A percentile compares a stretch with the other conserved stretches of the same genome.
phyloP scores from a whole-genome alignment of 2,113 vertebrate species.

The Vulpes lagopus region DNA sequence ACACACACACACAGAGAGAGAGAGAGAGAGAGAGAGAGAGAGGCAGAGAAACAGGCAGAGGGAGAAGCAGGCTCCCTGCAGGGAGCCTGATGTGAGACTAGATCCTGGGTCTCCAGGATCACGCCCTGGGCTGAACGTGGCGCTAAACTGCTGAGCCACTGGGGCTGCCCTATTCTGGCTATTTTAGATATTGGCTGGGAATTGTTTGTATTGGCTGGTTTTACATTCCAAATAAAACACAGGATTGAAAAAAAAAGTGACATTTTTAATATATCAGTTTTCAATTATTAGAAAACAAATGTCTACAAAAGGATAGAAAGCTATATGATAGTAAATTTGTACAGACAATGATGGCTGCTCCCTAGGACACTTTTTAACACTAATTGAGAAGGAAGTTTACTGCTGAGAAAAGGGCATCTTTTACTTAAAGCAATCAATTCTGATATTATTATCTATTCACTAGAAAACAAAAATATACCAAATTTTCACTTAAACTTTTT shows the following conservation, averaged over 20 bases:
- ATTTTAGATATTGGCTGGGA: background rate
- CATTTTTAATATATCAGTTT: background rate
- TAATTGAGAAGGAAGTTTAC: conserved; percentile 49
- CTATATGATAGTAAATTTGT: background rate
- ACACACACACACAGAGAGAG: too few relatives aligned
- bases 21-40: too few relatives aligned
- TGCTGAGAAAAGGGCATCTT: conserved; percentile 29
- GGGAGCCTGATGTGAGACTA: too few relatives aligned
- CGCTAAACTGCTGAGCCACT: too few relatives aligned
- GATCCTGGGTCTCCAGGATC: too few relatives aligned
- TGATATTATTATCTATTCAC: conserved; percentile 13
- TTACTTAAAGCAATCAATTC: background rate
- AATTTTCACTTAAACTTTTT: background rate
- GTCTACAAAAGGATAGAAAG: background rate
- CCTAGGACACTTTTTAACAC: background rate
- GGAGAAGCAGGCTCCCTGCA: too few relatives aligned
- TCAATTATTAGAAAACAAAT: background rate
- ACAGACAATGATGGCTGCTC: background rate
- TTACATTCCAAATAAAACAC: background rate
- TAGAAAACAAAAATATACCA: background rate
- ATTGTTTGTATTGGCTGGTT: background rate
- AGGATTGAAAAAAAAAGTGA: background rate
- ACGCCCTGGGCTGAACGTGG: too few relatives aligned
- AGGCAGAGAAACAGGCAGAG: too few relatives aligned
- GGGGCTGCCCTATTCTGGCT: background rate